Evolutionary conservation across 2,888 invertebrate genomes (phyloP), one percentile per base, ranked within the genome.

Genomic region (Trissoscelio sp.): DNA sequence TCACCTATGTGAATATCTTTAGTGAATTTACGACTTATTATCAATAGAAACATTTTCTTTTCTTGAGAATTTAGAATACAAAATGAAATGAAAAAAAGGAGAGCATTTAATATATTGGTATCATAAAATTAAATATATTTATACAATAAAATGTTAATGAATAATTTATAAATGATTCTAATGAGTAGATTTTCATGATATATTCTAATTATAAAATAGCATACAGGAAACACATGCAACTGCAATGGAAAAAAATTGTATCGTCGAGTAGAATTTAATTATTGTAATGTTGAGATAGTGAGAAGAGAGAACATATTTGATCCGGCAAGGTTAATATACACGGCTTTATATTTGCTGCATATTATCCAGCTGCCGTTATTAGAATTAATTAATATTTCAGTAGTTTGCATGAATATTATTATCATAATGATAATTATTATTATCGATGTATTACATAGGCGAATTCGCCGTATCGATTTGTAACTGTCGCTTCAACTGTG

Each of bases 321-420:
- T 34, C 2, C 3, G 11, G 7, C 24, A 24, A 14, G 12, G 51
- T 51, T 51, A 51, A 51, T 51, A 51, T 24, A 51, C 51, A 24
- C 24, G 51, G 16, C 37, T 34, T 11, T 44, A 28, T 28, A 28
- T 28, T 44, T 28, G 60, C 44, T 20, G 44, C 16, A 28, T 18
- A 62, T 44, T 44, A 62, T 62, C 44, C 28, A 62, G n/a, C 28
- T 9, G 5, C 44, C 39, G 44, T 44, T 62, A 62, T 62, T 39
- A 44, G 44, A 28, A 62, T 62, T 62, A 62, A 62, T 62, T 62
- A 62, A 62, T 62, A 44, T 28, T 62, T 62, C 44, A 62, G 28
- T 9, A 28, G 14, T 62, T 62, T 44, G 60, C 60, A 24, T 60
- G 44, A 22, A 62, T 62, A 62, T 62, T 44, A 62, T 62, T 44